phyloP scores from a whole-genome alignment of 92 coral and sea anemone species.

The Porites divaricata region DNA sequence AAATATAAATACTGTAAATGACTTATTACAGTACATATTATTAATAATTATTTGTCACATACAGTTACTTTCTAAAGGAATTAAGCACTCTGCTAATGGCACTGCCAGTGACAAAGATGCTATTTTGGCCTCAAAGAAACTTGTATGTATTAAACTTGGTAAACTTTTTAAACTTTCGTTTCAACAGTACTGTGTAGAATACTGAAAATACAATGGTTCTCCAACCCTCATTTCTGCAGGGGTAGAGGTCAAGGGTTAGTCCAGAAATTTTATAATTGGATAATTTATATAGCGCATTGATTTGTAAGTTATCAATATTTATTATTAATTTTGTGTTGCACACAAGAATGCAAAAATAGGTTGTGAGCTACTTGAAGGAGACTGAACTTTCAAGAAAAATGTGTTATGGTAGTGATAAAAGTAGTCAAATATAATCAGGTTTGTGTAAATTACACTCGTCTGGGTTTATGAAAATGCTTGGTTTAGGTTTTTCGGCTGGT shows the following conservation, averaged over 20 bases:
- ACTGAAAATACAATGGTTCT: neutral
- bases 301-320: neutral
- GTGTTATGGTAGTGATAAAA: neutral
- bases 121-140: neutral
- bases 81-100: slow-evolving; percentile 4
- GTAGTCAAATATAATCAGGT: neutral
- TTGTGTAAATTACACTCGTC: slow-evolving; percentile 3
- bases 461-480: neutral
- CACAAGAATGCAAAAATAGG: neutral
- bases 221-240: neutral
- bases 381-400: neutral
- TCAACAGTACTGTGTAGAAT: neutral
- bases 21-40: neutral
- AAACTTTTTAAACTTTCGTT: too few relatives aligned
- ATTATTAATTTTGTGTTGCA: neutral
- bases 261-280: neutral
- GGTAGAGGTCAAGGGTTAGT: neutral
- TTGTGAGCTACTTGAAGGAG: neutral
- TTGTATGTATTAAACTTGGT: neutral
- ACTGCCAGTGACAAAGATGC: neutral
- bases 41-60: too few relatives aligned
- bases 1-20: slow-evolving; percentile 14
- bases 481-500: neutral
- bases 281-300: neutral
- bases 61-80: neutral